Evolutionary conservation across 2,888 invertebrate species (phyloP), one percentile per base, ranked within the genome.

Genomic region (Pyrocoelia pectoralis): DNA sequence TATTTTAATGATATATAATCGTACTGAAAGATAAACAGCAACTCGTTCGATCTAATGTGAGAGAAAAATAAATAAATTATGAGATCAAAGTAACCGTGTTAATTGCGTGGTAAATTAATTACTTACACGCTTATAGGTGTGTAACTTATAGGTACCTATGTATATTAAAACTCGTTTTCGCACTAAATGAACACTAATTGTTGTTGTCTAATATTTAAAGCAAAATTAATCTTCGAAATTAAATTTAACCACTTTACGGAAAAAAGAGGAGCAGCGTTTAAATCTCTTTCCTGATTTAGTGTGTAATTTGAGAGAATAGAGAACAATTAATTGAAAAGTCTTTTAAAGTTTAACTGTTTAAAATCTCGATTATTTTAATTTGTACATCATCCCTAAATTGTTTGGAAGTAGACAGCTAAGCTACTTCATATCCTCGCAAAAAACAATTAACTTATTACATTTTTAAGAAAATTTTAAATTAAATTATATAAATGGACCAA

Each of bases 241-340:
- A n/a, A 19, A 19, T n/a, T 14, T 1, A 9, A 48, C 10, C 15
- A 4, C 17, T 48, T 48, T 48, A 48, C 18, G 10, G 18, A 2
- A 1, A 2, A 48, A 48, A 48, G n/a, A 15, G 13, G n/a, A 4
- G n/a, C 48, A 48, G 18, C 8, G n/a, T 33, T 33, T 33, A 33
- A 33, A 6, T 33, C n/a, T 6, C 2, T 8, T n/a, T 33, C 24
- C 33, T 33, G n/a, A 33, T 33, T 33, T 33, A 33, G 8, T 33
- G 33, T 8, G 1, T 8, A 48, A 48, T 18, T 48, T 48, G 15
- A 48, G 48, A 14, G 14, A 13, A 48, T 48, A 48, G 5, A 4
- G 13, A 48, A 48, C 10, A 48, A 46, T 46, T 17, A 46, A 46
- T 46, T 46, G 13, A 14, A 18, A 48, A 48, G 19, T 17, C 48